These are phyloP conservation scores for Ciconia boyciana DNA, from an alignment of 2,113 vertebrate species.

Conservation along the genomic window DNA sequence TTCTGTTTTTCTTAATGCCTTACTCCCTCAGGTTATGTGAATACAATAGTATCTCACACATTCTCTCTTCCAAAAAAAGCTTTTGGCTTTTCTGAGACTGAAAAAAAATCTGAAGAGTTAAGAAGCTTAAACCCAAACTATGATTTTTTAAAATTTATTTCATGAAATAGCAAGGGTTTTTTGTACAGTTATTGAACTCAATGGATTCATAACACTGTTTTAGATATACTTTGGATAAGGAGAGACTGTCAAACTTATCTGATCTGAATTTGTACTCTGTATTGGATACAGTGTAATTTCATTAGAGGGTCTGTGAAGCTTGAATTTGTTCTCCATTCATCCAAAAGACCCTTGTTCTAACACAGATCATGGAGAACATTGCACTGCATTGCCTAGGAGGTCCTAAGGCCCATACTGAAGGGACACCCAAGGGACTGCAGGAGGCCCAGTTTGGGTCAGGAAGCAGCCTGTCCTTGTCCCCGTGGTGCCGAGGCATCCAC, in stretches of 20 bases:
- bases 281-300: neutral
- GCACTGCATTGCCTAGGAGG: neutral
- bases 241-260: neutral
- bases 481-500: neutral
- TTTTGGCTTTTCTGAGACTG: neutral
- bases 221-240: neutral
- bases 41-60: neutral
- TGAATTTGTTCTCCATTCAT: neutral
- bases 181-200: neutral
- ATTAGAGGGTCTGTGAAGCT: neutral
- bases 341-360: neutral
- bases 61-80: neutral
- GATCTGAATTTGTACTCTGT: neutral
- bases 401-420: neutral
- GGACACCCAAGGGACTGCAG: neutral
- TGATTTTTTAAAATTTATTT: neutral
- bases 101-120: neutral
- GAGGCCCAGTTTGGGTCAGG: neutral
- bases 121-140: neutral
- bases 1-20: neutral
- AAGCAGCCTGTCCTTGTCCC: neutral
- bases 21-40: neutral
- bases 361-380: neutral
- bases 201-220: neutral
- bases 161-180: neutral